Percentiles rank a stretch among this genome's conserved stretches.
phyloP scores from a whole-genome alignment of 2,113 vertebrate species.

The Anguilla rostrata region DNA sequence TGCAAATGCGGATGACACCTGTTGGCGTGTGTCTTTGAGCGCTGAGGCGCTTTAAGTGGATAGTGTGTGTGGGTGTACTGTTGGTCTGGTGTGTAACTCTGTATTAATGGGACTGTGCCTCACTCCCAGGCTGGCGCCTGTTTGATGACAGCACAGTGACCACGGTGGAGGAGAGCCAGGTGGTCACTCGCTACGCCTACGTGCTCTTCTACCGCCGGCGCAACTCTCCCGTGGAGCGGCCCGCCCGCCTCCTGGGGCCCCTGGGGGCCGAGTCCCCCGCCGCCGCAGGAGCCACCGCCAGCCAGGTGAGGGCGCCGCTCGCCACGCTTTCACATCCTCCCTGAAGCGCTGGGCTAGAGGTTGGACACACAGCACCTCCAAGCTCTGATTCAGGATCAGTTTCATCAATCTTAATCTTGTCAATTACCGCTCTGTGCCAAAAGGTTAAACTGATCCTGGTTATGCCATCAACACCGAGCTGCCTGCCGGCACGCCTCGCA shows the following conservation, averaged over 20 bases:
- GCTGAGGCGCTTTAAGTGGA: neutral
- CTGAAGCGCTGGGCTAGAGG: neutral
- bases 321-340: neutral
- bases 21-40: neutral
- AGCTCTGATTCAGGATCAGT: slow-evolving; percentile 3
- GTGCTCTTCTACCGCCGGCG: slow-evolving; percentile 95
- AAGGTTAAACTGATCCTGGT: neutral
- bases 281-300: slow-evolving; percentile 77
- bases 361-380: neutral
- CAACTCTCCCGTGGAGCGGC: slow-evolving; percentile 95
- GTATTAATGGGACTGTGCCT: neutral
- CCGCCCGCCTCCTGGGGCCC: slow-evolving; percentile 70
- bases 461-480: neutral
- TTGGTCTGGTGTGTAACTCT: neutral
- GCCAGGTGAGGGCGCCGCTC: slow-evolving; percentile 83
- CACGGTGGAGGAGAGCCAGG: slow-evolving; percentile 94
- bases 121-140: slow-evolving; percentile 86
- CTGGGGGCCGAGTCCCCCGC: slow-evolving; percentile 72
- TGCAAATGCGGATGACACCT: neutral
- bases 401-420: neutral
- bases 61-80: too few species aligned
- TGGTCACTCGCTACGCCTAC: slow-evolving; percentile 94
- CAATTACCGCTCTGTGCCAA: neutral
- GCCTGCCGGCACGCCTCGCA: neutral
- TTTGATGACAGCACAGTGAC: slow-evolving; percentile 98